Evolutionary conservation across 2,113 vertebrate species (phyloP).

Genomic region (Brachirus orientalis): DNA sequence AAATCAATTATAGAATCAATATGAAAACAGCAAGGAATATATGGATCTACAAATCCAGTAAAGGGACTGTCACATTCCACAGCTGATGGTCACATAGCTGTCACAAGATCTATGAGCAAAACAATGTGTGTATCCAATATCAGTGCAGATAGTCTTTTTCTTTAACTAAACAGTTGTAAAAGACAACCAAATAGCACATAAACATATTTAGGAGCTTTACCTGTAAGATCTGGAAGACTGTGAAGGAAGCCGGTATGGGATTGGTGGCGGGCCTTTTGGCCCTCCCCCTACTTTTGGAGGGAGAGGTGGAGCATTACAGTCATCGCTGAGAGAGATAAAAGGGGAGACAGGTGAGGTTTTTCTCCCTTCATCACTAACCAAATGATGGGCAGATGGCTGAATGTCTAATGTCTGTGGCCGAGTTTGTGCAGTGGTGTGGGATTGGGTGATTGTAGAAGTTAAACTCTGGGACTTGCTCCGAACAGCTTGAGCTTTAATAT

Average conservation of each 20-base stretch:
- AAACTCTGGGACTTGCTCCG: neutral
- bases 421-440: neutral
- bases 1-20: too few relatives aligned
- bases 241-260: constrained; percentile 48
- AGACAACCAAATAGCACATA: neutral
- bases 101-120: neutral
- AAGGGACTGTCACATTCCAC: neutral
- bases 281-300: constrained; percentile 80
- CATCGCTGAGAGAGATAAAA: neutral
- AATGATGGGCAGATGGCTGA: neutral
- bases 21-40: too few relatives aligned
- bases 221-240: constrained; percentile 57
- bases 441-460: neutral
- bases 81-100: neutral
- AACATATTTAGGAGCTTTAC: constrained; percentile 50
- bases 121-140: too few relatives aligned
- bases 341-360: constrained; percentile 36
- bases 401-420: constrained; percentile 51
- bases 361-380: constrained; percentile 1
- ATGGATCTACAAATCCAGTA: neutral
- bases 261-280: constrained; percentile 61
- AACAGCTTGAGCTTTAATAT: neutral
- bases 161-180: neutral
- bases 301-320: constrained; percentile 73
- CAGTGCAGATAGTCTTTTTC: neutral